Base-by-base conservation (phyloP, 30 jellyfish, hydroid and myxozoan genomes). In the Nemopilema nomurai region DNA sequence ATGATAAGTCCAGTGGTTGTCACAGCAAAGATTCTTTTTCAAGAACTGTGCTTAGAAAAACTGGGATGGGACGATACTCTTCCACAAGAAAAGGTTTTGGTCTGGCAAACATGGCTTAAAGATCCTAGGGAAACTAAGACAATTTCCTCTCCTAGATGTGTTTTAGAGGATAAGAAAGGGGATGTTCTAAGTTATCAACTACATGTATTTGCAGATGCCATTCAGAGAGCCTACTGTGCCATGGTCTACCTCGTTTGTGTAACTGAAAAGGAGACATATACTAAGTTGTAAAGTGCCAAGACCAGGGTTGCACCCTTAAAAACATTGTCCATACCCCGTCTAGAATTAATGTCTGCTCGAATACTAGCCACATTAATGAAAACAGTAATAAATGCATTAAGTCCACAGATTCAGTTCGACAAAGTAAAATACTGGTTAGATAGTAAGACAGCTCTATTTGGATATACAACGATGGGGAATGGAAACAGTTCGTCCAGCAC, bases 231-330 rank as follows among this genome's bases (percentile, higher is more conserved):
- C n/a, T n/a, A n/a, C n/a, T n/a, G n/a, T n/a, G n/a, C n/a, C n/a
- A n/a, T n/a, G n/a, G n/a, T n/a, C n/a, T n/a, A n/a, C n/a, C n/a
- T n/a, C n/a, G n/a, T n/a, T n/a, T n/a, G n/a, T n/a, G n/a, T n/a
- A n/a, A n/a, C n/a, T n/a, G n/a, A n/a, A n/a, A n/a, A n/a, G n/a
- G n/a, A n/a, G n/a, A n/a, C n/a, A n/a, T n/a, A n/a, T n/a, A n/a
- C n/a, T n/a, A n/a, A n/a, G n/a, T n/a, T n/a, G n/a, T n/a, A n/a
- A n/a, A n/a, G 50, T 68, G 0, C 82, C 69, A 71, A 33, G 68
- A 71, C 27, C 68, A n/a, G 67, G 31, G 70, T 71, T 18, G 95
- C 95, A 51, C 95, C 95, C 21, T 78, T 86, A 50, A 87, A 77
- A 28, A 25, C 18, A 24, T 28, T 87, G 17, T 18, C 78, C 62